These are phyloP conservation scores for Empis livida DNA, from an alignment of 2,888 invertebrate genomes.

Conservation along the genomic window DNA sequence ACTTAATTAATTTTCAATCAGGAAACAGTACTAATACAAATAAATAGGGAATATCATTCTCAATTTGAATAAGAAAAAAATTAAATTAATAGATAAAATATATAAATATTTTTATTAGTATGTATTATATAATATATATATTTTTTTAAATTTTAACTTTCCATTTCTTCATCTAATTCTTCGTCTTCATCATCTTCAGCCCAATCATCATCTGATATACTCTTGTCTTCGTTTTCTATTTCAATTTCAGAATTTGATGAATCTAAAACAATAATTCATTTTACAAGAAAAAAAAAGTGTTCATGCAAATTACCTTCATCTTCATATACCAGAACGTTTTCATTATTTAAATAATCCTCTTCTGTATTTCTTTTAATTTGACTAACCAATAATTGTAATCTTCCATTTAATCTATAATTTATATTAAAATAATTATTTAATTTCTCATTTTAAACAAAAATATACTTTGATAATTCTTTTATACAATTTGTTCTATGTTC, in stretches of 20 bases:
- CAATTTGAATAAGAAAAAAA: no score
- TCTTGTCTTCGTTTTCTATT: conserved; percentile 15
- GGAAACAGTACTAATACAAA: no score
- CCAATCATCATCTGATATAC: conserved; percentile 20
- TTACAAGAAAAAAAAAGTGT: neutral
- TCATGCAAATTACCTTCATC: conserved; percentile 23
- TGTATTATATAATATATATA: neutral
- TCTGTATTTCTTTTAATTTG: conserved; percentile 31
- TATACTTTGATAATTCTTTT: conserved; percentile 28
- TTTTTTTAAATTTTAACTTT: conserved; percentile 6
- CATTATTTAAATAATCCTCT: conserved; percentile 23
- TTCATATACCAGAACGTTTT: conserved; percentile 25
- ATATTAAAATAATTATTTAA: neutral
- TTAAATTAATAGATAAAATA: no score
- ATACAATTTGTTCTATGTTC: conserved; percentile 31
- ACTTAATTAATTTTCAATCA: no score
- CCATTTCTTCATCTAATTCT: conserved; percentile 21
- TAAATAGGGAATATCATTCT: no score
- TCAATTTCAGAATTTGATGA: conserved; percentile 21
- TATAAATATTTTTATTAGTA: no score
- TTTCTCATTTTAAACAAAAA: conserved; percentile 16
- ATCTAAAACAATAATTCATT: conserved; percentile 12
- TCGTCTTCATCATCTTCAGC: conserved; percentile 12
- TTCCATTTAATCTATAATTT: conserved; percentile 26
- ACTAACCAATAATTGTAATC: conserved; percentile 29